Base-by-base conservation (phyloP, 2,113 vertebrate species). In the Forbesichthys papilliferus region DNA sequence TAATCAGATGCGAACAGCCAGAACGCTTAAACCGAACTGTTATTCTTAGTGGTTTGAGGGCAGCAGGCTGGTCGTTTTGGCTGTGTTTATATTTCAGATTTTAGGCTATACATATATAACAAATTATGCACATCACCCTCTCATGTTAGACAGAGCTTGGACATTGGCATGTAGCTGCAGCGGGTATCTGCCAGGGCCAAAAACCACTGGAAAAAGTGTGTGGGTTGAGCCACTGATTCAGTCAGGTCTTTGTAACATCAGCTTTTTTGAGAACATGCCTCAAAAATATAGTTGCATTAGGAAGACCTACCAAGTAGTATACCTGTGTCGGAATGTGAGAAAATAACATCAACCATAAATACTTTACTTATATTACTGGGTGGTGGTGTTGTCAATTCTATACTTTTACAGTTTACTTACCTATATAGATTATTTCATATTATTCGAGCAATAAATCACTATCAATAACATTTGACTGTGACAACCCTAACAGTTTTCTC, bases 91-190 rank as follows among this genome's bases (percentile, higher is more conserved):
- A 74, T 88, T 92, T 86, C 85, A 78, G 67, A 87, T 85, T 88
- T 88, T 55, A 77, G 84, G 86, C 66, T 90, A 90, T 90, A 86
- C 82, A 87, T 86, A 84, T 90, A 90, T 84, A 89, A 88, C 87
- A 91, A 89, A 90, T 91, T 92, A 88, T 88, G 86, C 88, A 89
- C 80, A 92, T 91, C 88, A 88, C 81, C 83, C 89, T 89, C 87
- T 89, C 81, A 79, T 86, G 75, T 88, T 88, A 86, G 85, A 83
- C 87, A 73, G 69, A 85, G 77, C 82, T 80, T 90, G 88, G 88
- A 90, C 77, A 74, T 67, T 78, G 82, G 84, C 77, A 73, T 84
- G 82, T 68, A 71, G 78, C 73, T 71, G 69, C 1, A 84, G 78
- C 68, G 75, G 86, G 73, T 81, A 73, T 84, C 81, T 89, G 86